Percentiles rank a stretch among this genome's conserved stretches.
Conservation (phyloP, 1,140 invertebrate genomes). For the Neodiprion virginianus region DNA sequence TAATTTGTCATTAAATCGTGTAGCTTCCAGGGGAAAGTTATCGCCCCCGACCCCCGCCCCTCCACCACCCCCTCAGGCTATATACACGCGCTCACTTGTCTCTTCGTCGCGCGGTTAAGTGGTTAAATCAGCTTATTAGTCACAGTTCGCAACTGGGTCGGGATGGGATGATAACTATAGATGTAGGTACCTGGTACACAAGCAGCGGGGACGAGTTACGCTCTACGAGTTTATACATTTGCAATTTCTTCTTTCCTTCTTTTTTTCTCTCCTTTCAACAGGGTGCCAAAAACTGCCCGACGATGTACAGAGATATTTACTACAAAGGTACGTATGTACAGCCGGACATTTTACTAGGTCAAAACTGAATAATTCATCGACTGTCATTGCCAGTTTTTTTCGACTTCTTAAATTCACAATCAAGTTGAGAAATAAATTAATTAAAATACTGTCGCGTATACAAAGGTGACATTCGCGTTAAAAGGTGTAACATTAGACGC, state of each 20-base stretch:
- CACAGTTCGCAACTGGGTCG: no score
- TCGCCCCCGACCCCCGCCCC: not conserved
- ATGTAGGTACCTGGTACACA: no score
- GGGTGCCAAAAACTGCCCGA: conserved; percentile 81
- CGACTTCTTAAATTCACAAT: conserved; percentile 34
- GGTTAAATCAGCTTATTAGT: no score
- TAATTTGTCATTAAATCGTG: no score
- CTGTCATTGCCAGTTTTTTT: conserved; percentile 9
- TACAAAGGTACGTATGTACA: conserved; percentile 73
- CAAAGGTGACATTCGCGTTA: no score
- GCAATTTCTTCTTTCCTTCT: conserved; percentile 15
- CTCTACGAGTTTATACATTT: not conserved
- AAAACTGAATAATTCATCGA: conserved; percentile 1
- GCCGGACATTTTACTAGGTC: conserved; percentile 12
- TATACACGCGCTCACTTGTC: no score
- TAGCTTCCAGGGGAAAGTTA: no score
- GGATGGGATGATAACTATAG: not conserved
- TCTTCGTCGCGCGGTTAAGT: no score
- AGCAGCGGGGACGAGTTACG: not conserved
- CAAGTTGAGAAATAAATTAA: not conserved
- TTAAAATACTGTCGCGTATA: not conserved
- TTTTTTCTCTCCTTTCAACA: conserved; percentile 58
- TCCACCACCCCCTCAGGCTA: not conserved
- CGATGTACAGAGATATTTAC: conserved; percentile 86
- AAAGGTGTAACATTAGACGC: no score